Evolutionary conservation across 1,140 invertebrate genomes (phyloP), one percentile per base, ranked within the genome.

Genomic region (Nixonia krombeini): DNA sequence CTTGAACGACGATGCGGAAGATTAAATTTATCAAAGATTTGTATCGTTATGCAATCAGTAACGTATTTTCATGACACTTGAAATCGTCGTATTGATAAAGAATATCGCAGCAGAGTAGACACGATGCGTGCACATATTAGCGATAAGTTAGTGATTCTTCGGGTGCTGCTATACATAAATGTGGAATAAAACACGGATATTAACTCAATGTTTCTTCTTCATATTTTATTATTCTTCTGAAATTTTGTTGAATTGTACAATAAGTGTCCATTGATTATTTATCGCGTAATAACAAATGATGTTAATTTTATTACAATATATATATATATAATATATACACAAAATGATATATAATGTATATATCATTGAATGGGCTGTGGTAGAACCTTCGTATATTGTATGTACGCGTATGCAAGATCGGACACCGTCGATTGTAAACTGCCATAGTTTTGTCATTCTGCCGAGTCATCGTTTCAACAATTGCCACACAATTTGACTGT

Each of bases 321-420:
- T 51, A 57, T 58, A 68, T 62, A 64, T 65, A 70, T 66, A 69
- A 67, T 69, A 55, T 72, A 71, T 65, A 62, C 62, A 65, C 16
- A 49, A 49, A 69, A 67, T 67, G 65, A 76, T 72, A 72, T 73
- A 70, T 72, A 46, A 70, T 50, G 56, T 59, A 77, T 79, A 78
- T 80, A 80, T 82, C 74, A 77, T 81, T 82, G 79, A 80, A 81
- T 81, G 74, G 81, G 81, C 81, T 83, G 82, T 84, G 82, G 79
- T 80, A 82, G 74, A 81, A 81, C 55, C 70, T 78, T 80, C 74
- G 64, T 75, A 76, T 78, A 78, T 72, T 73, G 66, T 66, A 59
- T 72, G 70, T 59, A 58, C 52, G 44, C 49, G 33, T 40, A 31
- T 29, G 17, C 18, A 45, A 12, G 25, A 21, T 1, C 1, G n/a